phyloP scores from a whole-genome alignment of 2,113 vertebrate species.

The Poicephalus gulielmi region DNA sequence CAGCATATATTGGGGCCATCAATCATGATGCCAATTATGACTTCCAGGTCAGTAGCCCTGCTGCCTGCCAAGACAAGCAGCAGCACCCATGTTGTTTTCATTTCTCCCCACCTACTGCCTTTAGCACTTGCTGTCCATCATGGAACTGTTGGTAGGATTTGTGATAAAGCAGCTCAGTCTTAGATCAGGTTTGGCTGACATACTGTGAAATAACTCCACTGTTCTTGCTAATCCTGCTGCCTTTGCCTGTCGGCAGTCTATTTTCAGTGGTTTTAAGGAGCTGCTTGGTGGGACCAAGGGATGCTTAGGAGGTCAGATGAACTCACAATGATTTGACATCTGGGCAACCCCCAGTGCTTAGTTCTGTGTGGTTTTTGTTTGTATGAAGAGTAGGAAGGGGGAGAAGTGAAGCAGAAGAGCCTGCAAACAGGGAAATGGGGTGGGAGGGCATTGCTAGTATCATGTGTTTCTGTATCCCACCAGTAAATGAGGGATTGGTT shows the following conservation, averaged over 20 bases:
- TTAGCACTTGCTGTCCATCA: background rate
- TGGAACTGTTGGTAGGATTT: background rate
- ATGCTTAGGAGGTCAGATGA: background rate
- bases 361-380: background rate
- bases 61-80: background rate
- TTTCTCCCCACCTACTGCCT: background rate
- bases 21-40: slow-evolving; percentile 90
- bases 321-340: background rate
- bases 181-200: background rate
- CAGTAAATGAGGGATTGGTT: background rate
- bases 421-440: background rate
- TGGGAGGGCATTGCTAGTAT: background rate
- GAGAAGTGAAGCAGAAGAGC: background rate
- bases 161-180: background rate
- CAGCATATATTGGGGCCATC: slow-evolving; percentile 91
- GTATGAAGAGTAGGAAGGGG: background rate
- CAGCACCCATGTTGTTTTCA: background rate
- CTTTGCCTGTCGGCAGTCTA: background rate
- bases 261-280: background rate
- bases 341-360: background rate
- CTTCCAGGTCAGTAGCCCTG: slow-evolving; percentile 84
- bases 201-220: background rate
- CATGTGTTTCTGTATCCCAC: background rate
- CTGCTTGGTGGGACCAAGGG: background rate
- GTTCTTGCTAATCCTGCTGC: background rate